Percentiles rank a stretch among this genome's conserved stretches.
Conservation (phyloP, 2,113 vertebrate genomes). For the Anarrhichthys ocellatus region DNA sequence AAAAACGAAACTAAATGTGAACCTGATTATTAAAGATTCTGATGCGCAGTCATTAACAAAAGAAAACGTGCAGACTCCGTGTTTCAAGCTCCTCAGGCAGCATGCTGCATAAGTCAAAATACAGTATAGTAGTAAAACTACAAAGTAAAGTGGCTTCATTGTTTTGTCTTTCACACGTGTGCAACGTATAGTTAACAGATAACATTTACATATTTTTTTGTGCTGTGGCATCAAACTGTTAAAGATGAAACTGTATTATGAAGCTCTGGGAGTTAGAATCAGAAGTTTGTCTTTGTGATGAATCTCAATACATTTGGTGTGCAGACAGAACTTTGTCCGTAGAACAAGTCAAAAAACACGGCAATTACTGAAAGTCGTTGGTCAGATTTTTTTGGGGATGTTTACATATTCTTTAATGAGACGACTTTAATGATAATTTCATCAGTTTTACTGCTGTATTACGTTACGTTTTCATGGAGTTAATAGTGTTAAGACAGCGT, state of each 20-base stretch:
- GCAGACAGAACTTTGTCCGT: not conserved
- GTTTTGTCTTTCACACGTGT: not conserved
- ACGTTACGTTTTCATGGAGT: not conserved
- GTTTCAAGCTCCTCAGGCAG: not conserved
- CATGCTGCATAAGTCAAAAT: not conserved
- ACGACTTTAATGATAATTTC: not conserved
- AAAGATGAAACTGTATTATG: not conserved
- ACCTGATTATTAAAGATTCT: not conserved
- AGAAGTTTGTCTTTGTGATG: not conserved
- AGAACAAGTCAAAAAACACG: not conserved
- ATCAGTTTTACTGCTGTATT: not conserved
- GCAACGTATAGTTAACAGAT: not conserved
- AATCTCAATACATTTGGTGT: not conserved
- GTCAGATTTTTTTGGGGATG: not conserved
- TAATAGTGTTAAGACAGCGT: not conserved
- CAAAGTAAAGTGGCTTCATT: not conserved
- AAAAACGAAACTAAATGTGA: not conserved
- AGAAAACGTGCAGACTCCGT: constrained; percentile 1
- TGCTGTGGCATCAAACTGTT: not conserved
- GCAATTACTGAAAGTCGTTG: not conserved
- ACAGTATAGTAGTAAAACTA: not conserved
- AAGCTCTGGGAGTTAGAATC: not conserved
- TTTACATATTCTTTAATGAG: not conserved
- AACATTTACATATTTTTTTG: not conserved
- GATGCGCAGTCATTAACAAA: not conserved